These are phyloP conservation scores for Hydraecia micacea DNA, from an alignment of 2,888 invertebrate genomes.

Conservation along the genomic window DNA sequence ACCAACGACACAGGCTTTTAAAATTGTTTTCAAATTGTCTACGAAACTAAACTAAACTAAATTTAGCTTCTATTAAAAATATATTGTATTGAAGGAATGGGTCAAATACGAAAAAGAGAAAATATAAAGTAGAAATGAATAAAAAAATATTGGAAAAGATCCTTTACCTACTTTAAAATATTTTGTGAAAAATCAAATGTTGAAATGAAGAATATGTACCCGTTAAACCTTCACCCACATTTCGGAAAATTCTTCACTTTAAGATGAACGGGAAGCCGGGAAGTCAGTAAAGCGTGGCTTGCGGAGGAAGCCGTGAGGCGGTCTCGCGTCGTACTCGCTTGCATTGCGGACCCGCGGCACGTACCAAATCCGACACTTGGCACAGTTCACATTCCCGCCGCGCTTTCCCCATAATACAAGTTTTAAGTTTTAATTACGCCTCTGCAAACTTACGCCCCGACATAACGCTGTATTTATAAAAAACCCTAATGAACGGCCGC, in stretches of 20 bases:
- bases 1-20: neutral
- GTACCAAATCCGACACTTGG: constrained; percentile 88
- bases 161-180: constrained; percentile 13
- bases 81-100: neutral
- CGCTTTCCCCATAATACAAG: constrained; percentile 82
- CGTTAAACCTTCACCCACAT: constrained; percentile 56
- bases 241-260: constrained; percentile 66
- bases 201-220: constrained; percentile 30
- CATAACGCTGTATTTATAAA: constrained; percentile 69
- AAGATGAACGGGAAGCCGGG: constrained; percentile 72
- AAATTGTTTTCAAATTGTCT: neutral
- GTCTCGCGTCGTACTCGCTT: constrained; percentile 66
- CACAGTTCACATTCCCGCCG: constrained; percentile 82
- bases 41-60: neutral
- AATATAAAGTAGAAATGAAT: constrained; percentile 3
- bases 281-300: constrained; percentile 62
- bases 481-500: constrained; percentile 69
- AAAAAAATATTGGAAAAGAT: constrained; percentile 31
- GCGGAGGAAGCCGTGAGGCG: constrained; percentile 36
- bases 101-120: constrained; percentile 1
- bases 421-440: constrained; percentile 89
- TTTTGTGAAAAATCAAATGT: constrained; percentile 42
- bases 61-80: neutral
- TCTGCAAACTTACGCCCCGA: constrained; percentile 75
- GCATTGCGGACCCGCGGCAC: constrained; percentile 84